Conservation (phyloP, 2,797 vertebrate genomes). For the Triplophysa bombifrons region DNA sequence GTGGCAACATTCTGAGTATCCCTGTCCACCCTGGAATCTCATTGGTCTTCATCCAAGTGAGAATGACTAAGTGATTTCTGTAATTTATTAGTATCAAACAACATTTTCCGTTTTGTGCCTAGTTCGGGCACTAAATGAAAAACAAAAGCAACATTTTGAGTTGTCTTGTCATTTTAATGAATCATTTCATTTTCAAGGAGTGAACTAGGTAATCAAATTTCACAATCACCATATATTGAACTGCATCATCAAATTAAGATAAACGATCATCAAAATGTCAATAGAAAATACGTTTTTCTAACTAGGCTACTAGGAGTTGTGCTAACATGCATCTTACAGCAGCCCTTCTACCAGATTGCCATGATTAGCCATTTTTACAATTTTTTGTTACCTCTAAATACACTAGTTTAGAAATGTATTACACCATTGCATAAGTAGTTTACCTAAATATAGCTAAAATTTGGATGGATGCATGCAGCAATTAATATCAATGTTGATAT, state of each 20-base stretch:
- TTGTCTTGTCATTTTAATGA: slow-evolving; percentile 45
- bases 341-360: slow-evolving; percentile 27
- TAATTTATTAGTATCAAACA: not conserved
- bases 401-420: slow-evolving; percentile 36
- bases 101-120: not conserved
- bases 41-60: too few species aligned
- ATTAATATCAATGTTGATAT: not conserved
- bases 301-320: slow-evolving; percentile 21
- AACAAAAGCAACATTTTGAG: not conserved
- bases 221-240: not conserved
- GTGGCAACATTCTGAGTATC: too few species aligned
- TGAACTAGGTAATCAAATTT: not conserved
- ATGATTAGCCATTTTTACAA: slow-evolving; percentile 22
- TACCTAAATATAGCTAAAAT: not conserved
- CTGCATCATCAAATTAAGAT: too few species aligned
- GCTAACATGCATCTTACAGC: slow-evolving; percentile 37
- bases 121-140: not conserved
- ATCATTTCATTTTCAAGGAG: slow-evolving; percentile 60
- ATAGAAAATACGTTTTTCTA: not conserved
- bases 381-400: slow-evolving; percentile 33
- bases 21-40: too few species aligned
- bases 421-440: not conserved
- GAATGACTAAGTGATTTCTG: not conserved
- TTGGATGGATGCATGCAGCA: slow-evolving; percentile 7
- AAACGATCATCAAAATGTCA: too few species aligned